Base-by-base conservation (phyloP, 1,140 invertebrate genomes). In the Meloidogyne chitwoodi region DNA sequence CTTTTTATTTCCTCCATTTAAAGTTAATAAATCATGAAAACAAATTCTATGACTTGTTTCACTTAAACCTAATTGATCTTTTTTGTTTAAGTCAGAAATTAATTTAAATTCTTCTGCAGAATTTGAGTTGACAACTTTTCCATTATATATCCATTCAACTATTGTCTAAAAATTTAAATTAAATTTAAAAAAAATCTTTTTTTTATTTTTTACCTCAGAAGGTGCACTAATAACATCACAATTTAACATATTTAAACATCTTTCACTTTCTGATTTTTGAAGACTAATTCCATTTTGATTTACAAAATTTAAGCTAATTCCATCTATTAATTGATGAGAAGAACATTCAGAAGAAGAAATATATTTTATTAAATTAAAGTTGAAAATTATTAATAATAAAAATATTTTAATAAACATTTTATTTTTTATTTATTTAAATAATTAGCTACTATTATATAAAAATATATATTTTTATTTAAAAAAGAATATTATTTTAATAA, bases 171-270 rank as follows among this genome's bases (percentile, higher is more conserved):
- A 8, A 1, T 26, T 65, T 65, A 24, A 16, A 22, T 22, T 27
- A 61, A 69, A 41, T 56, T 62, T 74, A 12, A 2, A 67, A 67
- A 41, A 34, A 69, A 27, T n/a, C n/a, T n/a, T n/a, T n/a, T n/a
- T n/a, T n/a, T n/a, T n/a, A n/a, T 38, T 38, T 6, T 38, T 41
- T 92, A 81, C 89, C 90, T 4, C 75, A 14, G 76, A 48, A 48
- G 75, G 75, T 22, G 75, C 48, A 67, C 48, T 56, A 29, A 77
- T 14, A 74, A 77, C 61, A 38, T 76, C 64, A 38, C 75, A 76
- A 24, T n/a, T 44, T 5, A 76, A 26, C 44, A 76, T 29, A 14
- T 48, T 38, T 31, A 24, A 24, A 26, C 75, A 76, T 22, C 69
- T 67, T 19, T 29, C 34, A 31, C 44, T 31, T 22, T 76, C 31